Evolutionary conservation across 2,888 invertebrate genomes (phyloP).

Genomic region (Fragum sueziense): DNA sequence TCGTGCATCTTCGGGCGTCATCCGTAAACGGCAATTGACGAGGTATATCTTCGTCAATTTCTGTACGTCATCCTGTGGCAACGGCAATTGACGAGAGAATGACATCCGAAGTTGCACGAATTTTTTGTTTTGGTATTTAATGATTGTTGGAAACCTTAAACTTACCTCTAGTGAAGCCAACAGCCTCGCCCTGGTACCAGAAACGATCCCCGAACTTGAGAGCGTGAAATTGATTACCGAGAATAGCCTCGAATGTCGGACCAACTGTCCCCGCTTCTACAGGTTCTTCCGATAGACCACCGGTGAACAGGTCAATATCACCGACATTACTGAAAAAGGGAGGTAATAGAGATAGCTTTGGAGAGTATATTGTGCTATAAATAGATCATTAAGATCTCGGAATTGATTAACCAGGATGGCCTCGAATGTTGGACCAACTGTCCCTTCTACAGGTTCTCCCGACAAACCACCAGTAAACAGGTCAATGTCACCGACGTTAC

Average conservation of each 20-base stretch:
- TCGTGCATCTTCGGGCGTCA: no score
- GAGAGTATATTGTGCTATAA: no score
- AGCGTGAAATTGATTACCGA: slow-evolving; percentile 30
- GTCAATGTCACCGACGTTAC: slow-evolving; percentile 34
- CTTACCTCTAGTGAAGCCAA: slow-evolving; percentile 27
- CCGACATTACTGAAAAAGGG: slow-evolving; percentile 20
- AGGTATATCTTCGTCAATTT: no score
- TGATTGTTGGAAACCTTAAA: no score
- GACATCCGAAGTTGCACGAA: no score
- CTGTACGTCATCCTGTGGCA: no score
- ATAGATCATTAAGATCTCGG: slow-evolving; percentile 26
- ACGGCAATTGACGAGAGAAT: no score
- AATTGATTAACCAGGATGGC: slow-evolving; percentile 40
- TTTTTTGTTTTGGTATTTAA: no score
- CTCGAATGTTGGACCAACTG: slow-evolving; percentile 26
- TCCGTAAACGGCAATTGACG: no score
- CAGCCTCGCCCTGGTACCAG: slow-evolving; percentile 37
- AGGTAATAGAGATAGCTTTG: no score
- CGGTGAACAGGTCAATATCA: slow-evolving; percentile 41
- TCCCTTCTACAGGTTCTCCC: not conserved
- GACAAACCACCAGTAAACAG: slow-evolving; percentile 30
- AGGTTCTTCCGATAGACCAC: slow-evolving; percentile 13
- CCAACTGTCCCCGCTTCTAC: slow-evolving; percentile 2
- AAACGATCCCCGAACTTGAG: slow-evolving; percentile 45
- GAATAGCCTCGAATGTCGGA: slow-evolving; percentile 30